phyloP scores from a whole-genome alignment of 2,888 invertebrate species.

The Nemurella pictetii region DNA sequence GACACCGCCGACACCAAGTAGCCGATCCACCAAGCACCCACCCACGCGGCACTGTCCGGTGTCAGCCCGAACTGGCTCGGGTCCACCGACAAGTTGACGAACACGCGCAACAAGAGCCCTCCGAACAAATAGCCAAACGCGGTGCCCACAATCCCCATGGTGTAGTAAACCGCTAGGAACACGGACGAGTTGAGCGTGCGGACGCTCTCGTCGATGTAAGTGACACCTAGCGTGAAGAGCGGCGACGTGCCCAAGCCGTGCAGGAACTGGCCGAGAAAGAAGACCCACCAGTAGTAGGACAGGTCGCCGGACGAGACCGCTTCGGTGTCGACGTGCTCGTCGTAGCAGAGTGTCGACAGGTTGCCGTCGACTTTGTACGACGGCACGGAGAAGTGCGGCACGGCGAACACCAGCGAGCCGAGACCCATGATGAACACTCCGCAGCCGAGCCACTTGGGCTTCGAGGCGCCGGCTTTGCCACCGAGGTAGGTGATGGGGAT shows the following conservation, averaged over 20 bases:
- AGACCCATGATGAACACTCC: conserved; percentile 75
- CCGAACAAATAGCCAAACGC: conserved; percentile 85
- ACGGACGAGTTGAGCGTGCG: conserved; percentile 83
- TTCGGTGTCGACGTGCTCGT: background rate
- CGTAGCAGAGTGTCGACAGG: background rate
- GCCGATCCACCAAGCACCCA: conserved; percentile 87
- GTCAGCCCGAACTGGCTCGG: conserved; percentile 70
- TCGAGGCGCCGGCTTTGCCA: conserved; percentile 66
- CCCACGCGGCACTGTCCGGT: conserved; percentile 73
- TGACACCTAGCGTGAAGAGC: conserved; percentile 84
- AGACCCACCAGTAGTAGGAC: conserved; percentile 57
- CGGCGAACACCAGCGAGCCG: conserved; percentile 75
- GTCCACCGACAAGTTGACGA: conserved; percentile 69
- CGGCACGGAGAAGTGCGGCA: conserved; percentile 77
- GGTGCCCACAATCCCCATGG: conserved; percentile 82
- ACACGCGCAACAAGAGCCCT: conserved; percentile 76
- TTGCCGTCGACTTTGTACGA: conserved; percentile 45
- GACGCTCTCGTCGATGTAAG: conserved; percentile 87
- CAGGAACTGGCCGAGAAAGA: conserved; percentile 78
- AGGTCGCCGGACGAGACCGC: conserved; percentile 26
- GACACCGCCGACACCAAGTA: conserved; percentile 69
- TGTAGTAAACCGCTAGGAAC: conserved; percentile 81
- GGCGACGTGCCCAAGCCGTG: conserved; percentile 87
- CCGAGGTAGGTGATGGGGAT: conserved; percentile 86
- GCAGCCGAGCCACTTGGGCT: conserved; percentile 72